Percentiles rank a stretch among this genome's conserved stretches.
phyloP scores from a whole-genome alignment of 1,140 invertebrate genomes.

The Drosophila jambulina region DNA sequence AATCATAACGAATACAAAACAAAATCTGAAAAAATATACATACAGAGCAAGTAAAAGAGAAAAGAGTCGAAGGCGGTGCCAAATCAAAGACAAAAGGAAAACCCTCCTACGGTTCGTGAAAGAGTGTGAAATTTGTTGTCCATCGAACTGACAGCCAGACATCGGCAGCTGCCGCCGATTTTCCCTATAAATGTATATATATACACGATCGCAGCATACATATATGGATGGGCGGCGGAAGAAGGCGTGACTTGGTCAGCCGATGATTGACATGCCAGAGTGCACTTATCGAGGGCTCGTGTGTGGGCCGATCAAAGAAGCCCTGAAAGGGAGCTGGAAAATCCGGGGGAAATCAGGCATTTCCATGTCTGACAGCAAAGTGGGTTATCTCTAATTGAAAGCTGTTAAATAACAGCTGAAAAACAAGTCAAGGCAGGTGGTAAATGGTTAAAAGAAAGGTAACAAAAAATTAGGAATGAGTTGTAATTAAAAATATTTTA shows the following conservation, averaged over 20 bases:
- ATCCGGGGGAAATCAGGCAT: conserved; percentile 22
- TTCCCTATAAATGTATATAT: conserved; percentile 20
- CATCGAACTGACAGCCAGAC: conserved; percentile 40
- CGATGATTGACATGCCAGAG: conserved; percentile 43
- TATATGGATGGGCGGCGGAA: conserved; percentile 22
- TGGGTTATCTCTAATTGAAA: conserved; percentile 29
- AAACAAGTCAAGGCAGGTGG: conserved; percentile 9
- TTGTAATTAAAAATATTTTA: background rate
- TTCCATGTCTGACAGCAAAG: conserved; percentile 12
- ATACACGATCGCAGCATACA: conserved; percentile 7
- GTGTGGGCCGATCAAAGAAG: conserved; percentile 41
- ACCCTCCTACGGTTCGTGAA: conserved; percentile 30
- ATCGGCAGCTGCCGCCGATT: conserved; percentile 54
- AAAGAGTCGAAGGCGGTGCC: conserved; percentile 35
- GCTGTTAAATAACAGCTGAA: conserved; percentile 28
- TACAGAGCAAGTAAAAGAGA: conserved; percentile 16
- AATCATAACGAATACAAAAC: conserved; percentile 51
- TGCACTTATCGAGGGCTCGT: conserved; percentile 38
- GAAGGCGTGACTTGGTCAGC: conserved; percentile 59
- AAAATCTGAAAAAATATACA: conserved; percentile 2
- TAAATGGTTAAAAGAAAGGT: background rate
- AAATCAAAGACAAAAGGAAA: conserved; percentile 50
- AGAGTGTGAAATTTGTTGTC: conserved; percentile 54
- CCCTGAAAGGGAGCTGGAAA: conserved; percentile 14
- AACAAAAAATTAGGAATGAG: too few relatives aligned